A percentile compares a stretch with the other conserved stretches of the same genome.
Conservation (phyloP, 2,797 vertebrate species). For the Chromis chromis region DNA sequence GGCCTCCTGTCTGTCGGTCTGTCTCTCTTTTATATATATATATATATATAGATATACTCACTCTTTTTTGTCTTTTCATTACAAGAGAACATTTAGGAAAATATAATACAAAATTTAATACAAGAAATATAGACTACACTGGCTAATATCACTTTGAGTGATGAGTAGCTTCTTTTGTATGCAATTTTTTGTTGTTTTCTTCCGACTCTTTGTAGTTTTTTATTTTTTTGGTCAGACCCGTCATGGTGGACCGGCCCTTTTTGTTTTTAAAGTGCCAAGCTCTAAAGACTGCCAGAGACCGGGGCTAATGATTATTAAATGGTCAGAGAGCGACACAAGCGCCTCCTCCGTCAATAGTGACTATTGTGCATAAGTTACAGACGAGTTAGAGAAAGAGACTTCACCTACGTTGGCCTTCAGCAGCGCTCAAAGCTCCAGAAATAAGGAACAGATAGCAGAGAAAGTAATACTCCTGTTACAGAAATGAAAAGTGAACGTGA, state of each 20-base stretch:
- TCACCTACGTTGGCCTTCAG: constrained; percentile 53
- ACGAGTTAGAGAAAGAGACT: constrained; percentile 26
- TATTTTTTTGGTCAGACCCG: constrained; percentile 82
- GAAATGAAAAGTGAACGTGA: constrained; percentile 46
- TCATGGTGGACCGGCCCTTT: constrained; percentile 81
- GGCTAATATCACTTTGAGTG: constrained; percentile 86
- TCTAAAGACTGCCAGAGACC: constrained; percentile 85
- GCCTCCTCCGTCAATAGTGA: constrained; percentile 70
- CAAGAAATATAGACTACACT: constrained; percentile 93
- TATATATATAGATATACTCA: constrained; percentile 73
- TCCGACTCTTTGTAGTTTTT: constrained; percentile 70
- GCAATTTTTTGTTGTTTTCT: constrained; percentile 67
- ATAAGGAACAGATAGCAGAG: constrained; percentile 46
- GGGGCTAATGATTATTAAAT: constrained; percentile 80
- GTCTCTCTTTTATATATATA: constrained; percentile 49
- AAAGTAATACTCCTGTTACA: constrained; percentile 41
- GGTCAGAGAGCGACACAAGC: constrained; percentile 74
- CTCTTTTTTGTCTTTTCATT: constrained; percentile 81
- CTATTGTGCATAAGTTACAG: constrained; percentile 68
- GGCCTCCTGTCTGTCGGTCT: constrained; percentile 78
- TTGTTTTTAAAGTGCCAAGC: constrained; percentile 78
- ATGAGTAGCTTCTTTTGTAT: constrained; percentile 80
- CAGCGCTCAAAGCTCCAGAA: constrained; percentile 56
- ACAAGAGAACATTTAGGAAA: constrained; percentile 94
- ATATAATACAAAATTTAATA: constrained; percentile 97